Evolutionary conservation across 1,140 invertebrate genomes (phyloP), one percentile per base, ranked within the genome.

Genomic region (Dendrolimus kikuchii): DNA sequence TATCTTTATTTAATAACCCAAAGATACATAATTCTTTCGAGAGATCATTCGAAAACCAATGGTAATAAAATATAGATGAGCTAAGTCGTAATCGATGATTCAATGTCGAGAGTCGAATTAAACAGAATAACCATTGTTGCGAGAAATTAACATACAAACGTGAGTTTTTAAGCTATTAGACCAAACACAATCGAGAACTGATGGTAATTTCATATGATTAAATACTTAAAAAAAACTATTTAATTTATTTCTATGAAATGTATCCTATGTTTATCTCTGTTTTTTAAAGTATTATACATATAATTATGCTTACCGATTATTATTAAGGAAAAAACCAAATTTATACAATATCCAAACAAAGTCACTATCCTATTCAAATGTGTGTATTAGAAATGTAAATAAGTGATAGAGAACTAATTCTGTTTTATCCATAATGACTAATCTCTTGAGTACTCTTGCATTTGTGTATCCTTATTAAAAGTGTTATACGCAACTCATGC

Each of bases 41-140:
- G 23, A 23, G 23, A 23, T 3, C 23, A 23, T 23, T 23, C 23
- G 23, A 23, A 23, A 23, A 23, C 23, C 23, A 23, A 23, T 23
- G 23, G 23, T 23, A 23, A 23, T 23, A 37, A 38, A 38, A 48
- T 38, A 52, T 57, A 65, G 63, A 59, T 65, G 63, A 56, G 53
- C 59, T 7, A 38, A 54, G 47, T 71, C 64, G 68, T 74, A 68
- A 74, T 64, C 54, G 48, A 56, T 50, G 40, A 57, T 46, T 44
- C 71, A 71, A 67, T 66, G 68, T 53, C 62, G 61, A 56, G 46
- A 41, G 41, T 50, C 9, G 47, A 49, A 37, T 46, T 53, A 37
- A 40, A 48, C 46, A 59, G 46, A 51, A 59, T 50, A 51, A 51
- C 53, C 61, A 65, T 69, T 72, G 69, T 68, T 48, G 53, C 48